Base-by-base conservation (phyloP, 2,888 invertebrate species). In the Stratiomys singularior region DNA sequence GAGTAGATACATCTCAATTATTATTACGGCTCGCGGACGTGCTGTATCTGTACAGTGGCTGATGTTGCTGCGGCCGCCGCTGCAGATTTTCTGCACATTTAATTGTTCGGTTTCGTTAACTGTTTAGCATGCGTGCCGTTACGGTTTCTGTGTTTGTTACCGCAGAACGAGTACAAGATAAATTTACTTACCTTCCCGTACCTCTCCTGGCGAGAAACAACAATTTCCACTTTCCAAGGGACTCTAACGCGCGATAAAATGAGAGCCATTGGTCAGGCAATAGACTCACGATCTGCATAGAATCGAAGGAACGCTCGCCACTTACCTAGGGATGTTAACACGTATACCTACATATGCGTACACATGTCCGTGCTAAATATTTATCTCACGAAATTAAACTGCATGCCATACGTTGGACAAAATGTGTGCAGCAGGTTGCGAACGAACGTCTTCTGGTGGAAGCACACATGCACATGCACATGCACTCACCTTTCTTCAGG, bases 51-150 rank as follows among this genome's bases (percentile, higher is more conserved):
- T 63, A 3, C 15, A 60, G 60, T 5, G 60, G 2, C n/a, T 60
- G 11, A 21, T 18, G 63, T n/a, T 63, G 63, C 28, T 63, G 25
- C 37, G 63, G 15, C 9, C 18, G 71, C 18, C 25, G 71, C 56
- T 72, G 71, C 71, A 72, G 71, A 52, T 58, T 74, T 74, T 74
- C 74, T 74, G 74, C 74, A 74, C 58, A 74, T 74, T 74, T 74
- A 74, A 76, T 76, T 76, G 77, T 79, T 79, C 79, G 77, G 79
- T 79, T 79, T 79, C 77, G 77, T 79, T 79, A 79, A 79, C 79
- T 79, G 79, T 79, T 79, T 77, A 71, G 67, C 66, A 76, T 63
- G 25, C 69, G 77, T 74, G 79, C 79, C 79, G 79, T 79, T 79
- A 79, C 74, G 76, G 76, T 77, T 76, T 74, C 74, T 74, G 28